Evolutionary conservation across 2,888 invertebrate species (phyloP), one percentile per base, ranked within the genome.

Genomic region (Torymus texanus): DNA sequence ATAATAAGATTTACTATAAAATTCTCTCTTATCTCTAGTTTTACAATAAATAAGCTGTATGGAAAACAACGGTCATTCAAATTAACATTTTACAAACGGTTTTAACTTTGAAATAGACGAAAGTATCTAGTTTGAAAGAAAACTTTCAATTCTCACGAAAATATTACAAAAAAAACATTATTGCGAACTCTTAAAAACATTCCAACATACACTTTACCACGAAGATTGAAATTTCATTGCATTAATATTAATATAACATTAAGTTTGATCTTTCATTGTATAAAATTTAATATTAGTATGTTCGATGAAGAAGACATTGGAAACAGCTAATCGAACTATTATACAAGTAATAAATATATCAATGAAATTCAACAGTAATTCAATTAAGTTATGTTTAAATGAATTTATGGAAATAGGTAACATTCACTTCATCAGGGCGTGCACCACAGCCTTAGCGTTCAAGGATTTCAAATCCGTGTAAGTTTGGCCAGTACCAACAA

Each of bases 401-500:
- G 58, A 58, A 55, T 73, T 62, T 56, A 62, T 77, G 24, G 55
- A 61, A 81, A 72, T 74, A 78, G 66, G 68, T 78, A 81, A 75
- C 66, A 21, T 76, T 88, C 81, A 97, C 91, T 98, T 98, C 95
- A 99, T 97, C 78, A 99, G 92, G 75, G 98, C 96, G 88, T 97
- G 95, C 5, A 99, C 99, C 59, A 99, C 98, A 74, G 98, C 97
- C 89, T 96, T 97, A 12, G 96, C 97, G 90, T 99, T 99, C 84
- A 99, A 92, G 79, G 97, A 97, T 90, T 98, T 97, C 86, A 99
- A 92, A 92, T 99, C 99, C 0, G 97, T 96, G 91, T 99, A 99
- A 0, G 99, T 99, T 92, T 99, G 99, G 1, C 99, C 99, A 2
- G 98, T 99, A 58, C 99, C 99, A 16, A 99, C 99, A 90, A 98